A percentile compares a stretch with the other conserved stretches of the same genome.
Evolutionary conservation across 2,113 vertebrate species (phyloP).

Genomic region (Pterophyllum scalare): DNA sequence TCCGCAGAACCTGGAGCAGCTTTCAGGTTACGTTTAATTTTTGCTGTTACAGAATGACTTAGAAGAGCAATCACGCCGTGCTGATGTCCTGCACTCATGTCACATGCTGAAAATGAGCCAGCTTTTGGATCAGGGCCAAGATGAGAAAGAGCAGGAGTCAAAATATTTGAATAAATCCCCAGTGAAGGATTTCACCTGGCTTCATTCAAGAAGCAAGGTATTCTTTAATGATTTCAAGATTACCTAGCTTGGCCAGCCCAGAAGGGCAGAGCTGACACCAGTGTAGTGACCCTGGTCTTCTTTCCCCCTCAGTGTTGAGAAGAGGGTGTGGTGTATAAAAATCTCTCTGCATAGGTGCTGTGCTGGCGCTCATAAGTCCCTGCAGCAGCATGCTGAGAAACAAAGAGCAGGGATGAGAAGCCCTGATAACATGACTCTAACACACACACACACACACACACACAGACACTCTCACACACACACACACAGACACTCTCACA

Average conservation of each 20-base stretch:
- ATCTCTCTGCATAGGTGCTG: constrained; percentile 20
- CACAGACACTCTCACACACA: too few relatives aligned
- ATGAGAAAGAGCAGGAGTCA: not conserved
- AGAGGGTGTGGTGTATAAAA: constrained; percentile 32
- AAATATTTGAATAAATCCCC: not conserved
- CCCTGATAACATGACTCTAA: constrained; percentile 44
- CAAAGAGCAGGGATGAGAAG: constrained; percentile 22
- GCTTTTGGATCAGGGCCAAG: not conserved
- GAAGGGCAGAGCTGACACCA: not conserved
- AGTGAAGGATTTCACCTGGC: not conserved
- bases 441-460: too few relatives aligned
- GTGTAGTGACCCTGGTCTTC: not conserved
- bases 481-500: too few relatives aligned
- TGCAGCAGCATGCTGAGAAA: constrained; percentile 46
- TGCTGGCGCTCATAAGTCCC: constrained; percentile 5
- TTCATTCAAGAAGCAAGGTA: too few relatives aligned
- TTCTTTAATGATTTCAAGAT: too few relatives aligned
- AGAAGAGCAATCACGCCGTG: not conserved
- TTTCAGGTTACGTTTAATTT: not conserved
- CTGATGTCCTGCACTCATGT: not conserved
- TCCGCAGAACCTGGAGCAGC: not conserved
- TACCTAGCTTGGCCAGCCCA: not conserved
- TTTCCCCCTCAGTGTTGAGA: not conserved
- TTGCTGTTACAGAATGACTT: too few relatives aligned
- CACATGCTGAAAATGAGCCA: not conserved